Evolutionary conservation across 2,113 vertebrate species (phyloP), one percentile per base, ranked within the genome.

Genomic region (Arothron firmamentum): DNA sequence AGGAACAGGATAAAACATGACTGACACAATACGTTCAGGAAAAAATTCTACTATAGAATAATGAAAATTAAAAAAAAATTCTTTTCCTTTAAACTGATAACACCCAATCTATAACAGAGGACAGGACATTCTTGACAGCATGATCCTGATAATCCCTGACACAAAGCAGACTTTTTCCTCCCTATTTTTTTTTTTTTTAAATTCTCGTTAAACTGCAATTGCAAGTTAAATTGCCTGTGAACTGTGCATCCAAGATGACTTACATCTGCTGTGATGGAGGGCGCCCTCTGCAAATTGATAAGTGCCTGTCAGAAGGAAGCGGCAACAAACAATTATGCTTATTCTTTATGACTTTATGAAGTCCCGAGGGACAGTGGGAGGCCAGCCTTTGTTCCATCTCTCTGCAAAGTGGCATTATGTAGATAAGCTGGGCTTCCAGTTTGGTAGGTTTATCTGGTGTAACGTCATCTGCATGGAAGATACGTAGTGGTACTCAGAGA

Each of bases 131-230:
- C 72, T 68, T 62, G 71, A 81, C 74, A 82, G 65, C 52, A 71
- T 59, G 69, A 66, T 62, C 62, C 74, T 80, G 73, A 80, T 86
- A 86, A 88, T 81, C 76, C 80, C 83, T 79, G 70, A 85, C 80
- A 80, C 65, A 61, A 50, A 52, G 62, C 57, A 75, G 67, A 79
- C 52, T 61, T 66, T 66, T 48, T 55, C 1, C 13, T 15, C 17
- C 13, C 14, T 47, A 3, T 16, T 6, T 47, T 17, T 17, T 18
- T 8, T 19, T 2, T 19, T 20, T 20, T 50, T 11, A 50, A 8
- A 20, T 20, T 50, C 10, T 10, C 20, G 19, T 50, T 1, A 31
- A 31, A 31, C 8, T 31, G 28, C 28, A 31, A 45, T 28, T 25
- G 58, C 23, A 31, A 61, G 54, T 62, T 42, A 43, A 19, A 41